Evolutionary conservation across 2,888 invertebrate genomes (phyloP), one percentile per base, ranked within the genome.

Genomic region (Chorisops tibialis): DNA sequence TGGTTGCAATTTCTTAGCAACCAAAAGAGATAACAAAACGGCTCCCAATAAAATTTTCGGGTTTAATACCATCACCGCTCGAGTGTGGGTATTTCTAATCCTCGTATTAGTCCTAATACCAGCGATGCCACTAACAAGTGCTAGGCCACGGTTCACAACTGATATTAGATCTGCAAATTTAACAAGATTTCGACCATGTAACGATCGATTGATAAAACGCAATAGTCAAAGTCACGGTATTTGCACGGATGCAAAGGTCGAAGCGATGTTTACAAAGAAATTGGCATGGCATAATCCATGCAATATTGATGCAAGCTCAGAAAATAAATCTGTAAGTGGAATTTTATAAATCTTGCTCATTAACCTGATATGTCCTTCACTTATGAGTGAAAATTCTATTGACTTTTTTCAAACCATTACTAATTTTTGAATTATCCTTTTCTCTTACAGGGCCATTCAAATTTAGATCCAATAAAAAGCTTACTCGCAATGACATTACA

Each of bases 21-120:
- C 69, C 70, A 67, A 67, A 68, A 67, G 67, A 69, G 67, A 62
- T 59, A 69, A 62, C 71, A 74, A 72, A 69, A 75, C 74, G 74
- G 74, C 74, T 66, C 69, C 66, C 65, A 41, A 67, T 45, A 61
- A 39, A 39, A 50, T 24, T 60, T 16, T 19, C 9, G 12, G 35
- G 19, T 47, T 16, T 35, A 39, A n/a, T 45, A 62, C 21, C 21
- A 60, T 48, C 61, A 50, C 59, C 67, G 35, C 39, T 18, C 38
- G 43, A 67, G 39, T 66, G 67, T 67, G 68, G 67, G 59, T 41
- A 22, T 38, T 52, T 62, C 49, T 61, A 18, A 54, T 66, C 54
- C 47, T 54, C 47, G 37, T 64, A 63, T 58, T 63, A 51, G 64
- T 63, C 38, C 22, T 64, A 50, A 50, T 64, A 61, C 45, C 62